A percentile compares a stretch with the other conserved stretches of the same genome.
phyloP scores from a whole-genome alignment of 2,888 invertebrate genomes.

The Eurytoma californica region DNA sequence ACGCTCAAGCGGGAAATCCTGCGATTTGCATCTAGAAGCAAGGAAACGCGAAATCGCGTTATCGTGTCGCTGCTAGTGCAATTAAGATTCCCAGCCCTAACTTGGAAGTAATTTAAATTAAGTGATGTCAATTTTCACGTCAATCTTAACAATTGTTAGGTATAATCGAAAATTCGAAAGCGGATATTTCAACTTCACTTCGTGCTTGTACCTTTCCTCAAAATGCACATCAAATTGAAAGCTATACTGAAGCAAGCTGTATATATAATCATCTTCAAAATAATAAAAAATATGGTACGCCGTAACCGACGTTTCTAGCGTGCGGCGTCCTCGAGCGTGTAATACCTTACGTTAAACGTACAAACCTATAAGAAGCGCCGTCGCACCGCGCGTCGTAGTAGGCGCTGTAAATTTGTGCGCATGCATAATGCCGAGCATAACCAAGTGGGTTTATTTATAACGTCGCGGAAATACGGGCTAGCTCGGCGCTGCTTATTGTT shows the following conservation, averaged over 20 bases:
- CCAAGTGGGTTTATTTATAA: conserved; percentile 72
- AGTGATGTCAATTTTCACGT: conserved; percentile 16
- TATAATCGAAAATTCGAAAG: no score
- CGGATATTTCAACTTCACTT: no score
- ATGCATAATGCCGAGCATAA: conserved; percentile 70
- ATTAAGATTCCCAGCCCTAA: conserved; percentile 20
- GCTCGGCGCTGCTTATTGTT: conserved; percentile 64
- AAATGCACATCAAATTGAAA: no score
- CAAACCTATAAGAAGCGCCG: no score
- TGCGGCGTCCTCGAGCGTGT: not conserved
- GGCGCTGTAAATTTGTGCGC: conserved; percentile 63
- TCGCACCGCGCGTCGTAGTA: not conserved
- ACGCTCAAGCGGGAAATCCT: not conserved
- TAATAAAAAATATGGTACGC: no score
- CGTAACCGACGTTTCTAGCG: not conserved
- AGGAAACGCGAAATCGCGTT: conserved; percentile 29
- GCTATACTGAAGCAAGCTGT: no score
- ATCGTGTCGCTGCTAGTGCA: conserved; percentile 1
- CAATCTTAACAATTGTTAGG: conserved; percentile 18
- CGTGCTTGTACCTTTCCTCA: no score
- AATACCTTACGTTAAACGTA: no score
- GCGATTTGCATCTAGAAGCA: conserved; percentile 22
- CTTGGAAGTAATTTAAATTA: conserved; percentile 37
- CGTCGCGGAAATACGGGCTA: conserved; percentile 66
- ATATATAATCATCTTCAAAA: no score